Evolutionary conservation across 2,797 vertebrate species (phyloP).

Genomic region (Sebastes glaucus): DNA sequence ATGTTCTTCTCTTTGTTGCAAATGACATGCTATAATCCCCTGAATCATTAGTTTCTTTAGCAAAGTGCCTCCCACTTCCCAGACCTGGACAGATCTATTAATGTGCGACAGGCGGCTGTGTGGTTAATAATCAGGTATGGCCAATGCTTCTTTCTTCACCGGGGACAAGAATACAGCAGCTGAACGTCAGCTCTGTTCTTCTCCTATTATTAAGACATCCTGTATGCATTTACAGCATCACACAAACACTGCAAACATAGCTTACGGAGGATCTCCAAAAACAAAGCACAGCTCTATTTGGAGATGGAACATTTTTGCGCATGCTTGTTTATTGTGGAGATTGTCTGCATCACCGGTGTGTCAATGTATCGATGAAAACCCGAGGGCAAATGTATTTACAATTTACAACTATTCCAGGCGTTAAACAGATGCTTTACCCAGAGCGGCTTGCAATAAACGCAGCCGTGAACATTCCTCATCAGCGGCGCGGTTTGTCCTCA

Average conservation of each 20-base stretch:
- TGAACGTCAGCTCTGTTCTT: conserved; percentile 7
- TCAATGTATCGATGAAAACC: conserved; percentile 9
- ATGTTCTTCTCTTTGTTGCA: conserved; percentile 32
- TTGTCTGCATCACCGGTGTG: not conserved
- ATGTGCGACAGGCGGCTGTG: not conserved
- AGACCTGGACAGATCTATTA: conserved; percentile 38
- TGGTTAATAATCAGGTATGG: conserved; percentile 53
- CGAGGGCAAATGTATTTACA: not conserved
- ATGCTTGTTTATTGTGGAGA: conserved; percentile 26
- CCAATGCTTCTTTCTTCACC: not conserved
- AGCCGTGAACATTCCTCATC: not conserved
- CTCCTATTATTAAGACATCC: conserved; percentile 10
- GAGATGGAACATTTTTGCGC: conserved; percentile 1
- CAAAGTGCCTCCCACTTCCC: not conserved
- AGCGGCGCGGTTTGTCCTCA: conserved; percentile 23
- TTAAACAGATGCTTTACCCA: not conserved
- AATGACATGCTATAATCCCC: conserved; percentile 30
- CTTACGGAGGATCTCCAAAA: conserved; percentile 13
- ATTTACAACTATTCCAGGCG: not conserved
- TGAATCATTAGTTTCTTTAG: conserved; percentile 36
- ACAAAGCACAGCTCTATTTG: conserved; percentile 12
- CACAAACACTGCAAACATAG: not conserved
- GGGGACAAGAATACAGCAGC: not conserved
- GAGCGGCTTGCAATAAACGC: not conserved
- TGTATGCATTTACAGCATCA: conserved; percentile 4